A percentile compares a stretch with the other conserved stretches of the same genome.
Evolutionary conservation across 2,888 invertebrate genomes (phyloP).

Genomic region (Mycalesis mineus): DNA sequence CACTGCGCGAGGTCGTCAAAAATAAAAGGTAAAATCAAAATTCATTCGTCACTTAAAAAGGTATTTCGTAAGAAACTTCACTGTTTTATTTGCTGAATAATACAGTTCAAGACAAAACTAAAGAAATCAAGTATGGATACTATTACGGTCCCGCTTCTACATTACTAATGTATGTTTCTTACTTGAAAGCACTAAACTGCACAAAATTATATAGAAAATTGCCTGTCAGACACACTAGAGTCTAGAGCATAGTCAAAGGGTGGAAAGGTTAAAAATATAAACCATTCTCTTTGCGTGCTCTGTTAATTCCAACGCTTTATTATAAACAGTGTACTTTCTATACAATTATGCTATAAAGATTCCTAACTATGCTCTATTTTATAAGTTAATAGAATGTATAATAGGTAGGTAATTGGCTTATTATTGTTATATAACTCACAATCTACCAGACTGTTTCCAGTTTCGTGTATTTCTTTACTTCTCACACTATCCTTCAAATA

Average conservation of each 20-base stretch:
- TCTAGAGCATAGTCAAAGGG: slow-evolving; percentile 56
- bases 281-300: slow-evolving; percentile 30
- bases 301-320: slow-evolving; percentile 24
- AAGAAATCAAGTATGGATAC: too few relatives aligned
- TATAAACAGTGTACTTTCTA: slow-evolving; percentile 15
- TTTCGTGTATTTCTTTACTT: too few relatives aligned
- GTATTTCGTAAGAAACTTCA: too few relatives aligned
- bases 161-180: background rate
- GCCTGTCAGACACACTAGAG: slow-evolving; percentile 63
- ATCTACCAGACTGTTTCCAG: too few relatives aligned
- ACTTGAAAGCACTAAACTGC: slow-evolving; percentile 20
- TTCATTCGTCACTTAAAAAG: too few relatives aligned
- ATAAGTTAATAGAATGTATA: background rate
- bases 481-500: too few relatives aligned
- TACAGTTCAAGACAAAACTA: background rate
- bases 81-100: background rate
- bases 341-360: background rate
- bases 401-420: too few relatives aligned
- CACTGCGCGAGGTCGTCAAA: too few relatives aligned
- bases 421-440: too few relatives aligned
- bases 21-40: too few relatives aligned
- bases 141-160: too few relatives aligned
- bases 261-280: slow-evolving; percentile 39
- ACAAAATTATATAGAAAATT: slow-evolving; percentile 61
- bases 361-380: background rate